Percentiles rank a stretch among this genome's conserved stretches.
Evolutionary conservation across 2,888 invertebrate genomes (phyloP).

Genomic region (Anodontia alba): DNA sequence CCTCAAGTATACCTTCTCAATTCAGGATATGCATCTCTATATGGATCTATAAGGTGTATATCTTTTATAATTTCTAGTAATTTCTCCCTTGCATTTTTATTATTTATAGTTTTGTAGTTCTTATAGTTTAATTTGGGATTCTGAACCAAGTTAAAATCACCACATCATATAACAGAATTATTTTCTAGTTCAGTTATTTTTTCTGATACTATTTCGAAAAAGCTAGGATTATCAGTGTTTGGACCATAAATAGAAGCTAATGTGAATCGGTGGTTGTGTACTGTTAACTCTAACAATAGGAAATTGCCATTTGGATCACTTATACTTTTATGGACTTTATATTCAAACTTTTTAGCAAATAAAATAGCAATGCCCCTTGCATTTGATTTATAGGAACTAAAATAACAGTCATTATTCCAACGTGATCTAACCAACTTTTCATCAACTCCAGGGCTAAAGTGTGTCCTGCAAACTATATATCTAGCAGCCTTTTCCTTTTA

Average conservation of each 20-base stretch:
- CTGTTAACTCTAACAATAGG: no score
- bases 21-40: slow-evolving; percentile 5
- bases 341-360: no score
- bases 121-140: slow-evolving; percentile 6
- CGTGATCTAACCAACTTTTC: no score
- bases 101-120: slow-evolving; percentile 14
- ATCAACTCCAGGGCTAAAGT: no score
- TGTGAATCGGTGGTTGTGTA: not conserved
- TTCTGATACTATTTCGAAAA: not conserved
- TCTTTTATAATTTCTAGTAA: slow-evolving; percentile 6
- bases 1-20: slow-evolving; percentile 12
- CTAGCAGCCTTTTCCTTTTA: no score
- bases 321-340: no score
- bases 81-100: slow-evolving; percentile 8
- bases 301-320: no score
- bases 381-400: no score
- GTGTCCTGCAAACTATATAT: no score
- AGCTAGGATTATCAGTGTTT: slow-evolving; percentile 3
- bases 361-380: no score
- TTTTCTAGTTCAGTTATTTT: not conserved
- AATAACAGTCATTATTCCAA: no score
- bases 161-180: not conserved
- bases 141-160: slow-evolving; percentile 5
- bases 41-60: not conserved
- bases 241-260: slow-evolving; percentile 15